These are phyloP conservation scores for Scaptomyza cyrtandrae DNA, from an alignment of 2,888 invertebrate species.

Conservation along the genomic window DNA sequence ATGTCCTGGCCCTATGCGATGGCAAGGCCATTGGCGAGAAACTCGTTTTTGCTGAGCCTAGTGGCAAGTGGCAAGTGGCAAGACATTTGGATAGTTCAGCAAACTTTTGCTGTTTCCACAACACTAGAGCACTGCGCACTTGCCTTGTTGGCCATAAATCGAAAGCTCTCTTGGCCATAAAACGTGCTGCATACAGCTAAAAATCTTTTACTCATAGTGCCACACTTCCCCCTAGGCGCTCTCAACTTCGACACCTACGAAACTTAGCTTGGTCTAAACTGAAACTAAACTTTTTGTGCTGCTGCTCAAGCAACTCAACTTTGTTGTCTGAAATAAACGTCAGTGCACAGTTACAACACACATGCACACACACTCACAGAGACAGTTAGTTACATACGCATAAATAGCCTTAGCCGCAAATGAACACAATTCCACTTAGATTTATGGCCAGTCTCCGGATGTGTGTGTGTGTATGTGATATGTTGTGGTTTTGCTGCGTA, in stretches of 20 bases:
- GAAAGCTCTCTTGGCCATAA: slow-evolving; percentile 54
- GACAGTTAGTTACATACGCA: not conserved
- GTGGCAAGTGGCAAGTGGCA: slow-evolving; percentile 33
- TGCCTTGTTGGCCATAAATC: slow-evolving; percentile 70
- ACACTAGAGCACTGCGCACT: slow-evolving; percentile 40
- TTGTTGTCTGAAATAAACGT: slow-evolving; percentile 47
- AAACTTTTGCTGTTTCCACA: slow-evolving; percentile 55
- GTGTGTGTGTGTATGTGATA: slow-evolving; percentile 7
- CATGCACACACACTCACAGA: not conserved
- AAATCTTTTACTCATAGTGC: slow-evolving; percentile 28
- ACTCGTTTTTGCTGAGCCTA: slow-evolving; percentile 42
- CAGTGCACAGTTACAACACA: slow-evolving; percentile 17
- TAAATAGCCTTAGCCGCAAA: slow-evolving; percentile 21
- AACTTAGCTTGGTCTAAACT: slow-evolving; percentile 11
- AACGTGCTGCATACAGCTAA: slow-evolving; percentile 48
- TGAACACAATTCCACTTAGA: slow-evolving; percentile 58
- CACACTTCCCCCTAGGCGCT: not conserved
- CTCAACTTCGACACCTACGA: slow-evolving; percentile 43
- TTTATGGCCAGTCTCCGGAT: slow-evolving; percentile 57
- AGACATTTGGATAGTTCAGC: slow-evolving; percentile 61
- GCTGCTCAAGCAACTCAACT: not conserved
- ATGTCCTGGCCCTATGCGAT: slow-evolving; percentile 22
- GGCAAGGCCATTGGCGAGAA: slow-evolving; percentile 37
- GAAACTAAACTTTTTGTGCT: slow-evolving; percentile 36
- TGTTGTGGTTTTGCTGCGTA: slow-evolving; percentile 30